Evolutionary conservation across 2,797 vertebrate species (phyloP).

Genomic region (Chloroceryle amazona): DNA sequence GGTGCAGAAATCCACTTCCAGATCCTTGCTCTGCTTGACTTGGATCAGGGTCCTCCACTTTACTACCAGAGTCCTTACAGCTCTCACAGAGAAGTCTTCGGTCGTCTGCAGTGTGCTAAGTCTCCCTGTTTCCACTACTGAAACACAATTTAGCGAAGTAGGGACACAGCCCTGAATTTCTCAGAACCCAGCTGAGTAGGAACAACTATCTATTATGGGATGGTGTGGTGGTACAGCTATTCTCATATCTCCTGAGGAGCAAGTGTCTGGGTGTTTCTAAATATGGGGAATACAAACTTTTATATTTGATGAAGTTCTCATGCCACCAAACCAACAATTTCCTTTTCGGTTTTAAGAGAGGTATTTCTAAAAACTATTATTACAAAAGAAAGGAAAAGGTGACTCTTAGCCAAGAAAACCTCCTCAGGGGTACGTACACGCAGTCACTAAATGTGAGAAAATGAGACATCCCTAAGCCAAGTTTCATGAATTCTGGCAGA

Average conservation of each 20-base stretch:
- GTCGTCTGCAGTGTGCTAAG: background rate
- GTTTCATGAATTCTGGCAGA: background rate
- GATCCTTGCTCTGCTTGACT: background rate
- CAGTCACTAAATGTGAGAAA: background rate
- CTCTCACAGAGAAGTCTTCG: background rate
- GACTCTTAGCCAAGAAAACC: background rate
- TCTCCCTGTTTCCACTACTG: background rate
- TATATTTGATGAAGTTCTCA: background rate
- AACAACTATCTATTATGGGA: background rate
- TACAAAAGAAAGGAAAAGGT: background rate
- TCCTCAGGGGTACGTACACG: background rate
- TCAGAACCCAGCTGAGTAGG: background rate
- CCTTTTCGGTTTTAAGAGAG: background rate
- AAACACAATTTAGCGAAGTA: background rate
- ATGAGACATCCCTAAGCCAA: background rate
- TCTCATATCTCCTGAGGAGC: background rate
- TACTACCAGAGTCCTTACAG: background rate
- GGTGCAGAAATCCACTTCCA: background rate
- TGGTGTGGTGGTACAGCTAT: background rate
- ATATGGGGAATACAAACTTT: background rate
- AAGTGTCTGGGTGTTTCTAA: background rate
- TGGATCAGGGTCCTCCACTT: background rate
- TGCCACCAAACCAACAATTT: background rate
- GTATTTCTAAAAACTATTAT: background rate
- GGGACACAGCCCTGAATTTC: background rate